Evolutionary conservation across 2,113 vertebrate species (phyloP), one percentile per base, ranked within the genome.

Genomic region (Serilophus lunatus): DNA sequence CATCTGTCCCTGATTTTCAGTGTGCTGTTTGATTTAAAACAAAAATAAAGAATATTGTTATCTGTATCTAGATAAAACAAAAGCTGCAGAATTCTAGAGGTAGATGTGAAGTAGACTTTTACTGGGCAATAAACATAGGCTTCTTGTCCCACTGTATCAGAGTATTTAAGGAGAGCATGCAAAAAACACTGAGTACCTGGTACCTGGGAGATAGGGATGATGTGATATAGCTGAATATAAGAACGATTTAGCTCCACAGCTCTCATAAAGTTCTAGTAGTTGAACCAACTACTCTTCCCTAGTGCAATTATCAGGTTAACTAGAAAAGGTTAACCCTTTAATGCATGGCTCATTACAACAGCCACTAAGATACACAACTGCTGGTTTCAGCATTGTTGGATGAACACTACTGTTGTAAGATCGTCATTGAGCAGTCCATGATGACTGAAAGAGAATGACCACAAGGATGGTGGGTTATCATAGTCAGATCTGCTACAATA

Each of bases 281-380:
- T 59, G 47, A 82, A 36, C 71, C 23, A 22, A 53, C 18, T 49
- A 7, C 20, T 85, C 3, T 1, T 81, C 26, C 42, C 9, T 49
- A 51, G 45, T 13, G 4, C 25, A 63, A 79, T 44, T 19, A 35
- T 50, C 47, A 42, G 16, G 9, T 50, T 40, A 61, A n/a, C 7
- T 40, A 57, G 47, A 35, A 72, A 51, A 57, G 2, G 4, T 51
- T 65, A 11, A 33, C 35, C 16, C 17, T 90, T 66, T 18, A 29
- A 36, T 45, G 17, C 0, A 0, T 16, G 71, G 22, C 5, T 19
- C 3, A 10, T 88, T 40, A 24, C 35, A 53, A 31, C 29, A 68
- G 12, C 13, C 49, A 47, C 29, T 29, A 44, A 75, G 29, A 26
- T 24, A 56, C 31, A 72, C 3, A 12, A n/a, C 44, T 76, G 8